A percentile compares a stretch with the other conserved stretches of the same genome.
Conservation (phyloP, 2,797 vertebrate species). For the Petrocephalus schoutedeni region DNA sequence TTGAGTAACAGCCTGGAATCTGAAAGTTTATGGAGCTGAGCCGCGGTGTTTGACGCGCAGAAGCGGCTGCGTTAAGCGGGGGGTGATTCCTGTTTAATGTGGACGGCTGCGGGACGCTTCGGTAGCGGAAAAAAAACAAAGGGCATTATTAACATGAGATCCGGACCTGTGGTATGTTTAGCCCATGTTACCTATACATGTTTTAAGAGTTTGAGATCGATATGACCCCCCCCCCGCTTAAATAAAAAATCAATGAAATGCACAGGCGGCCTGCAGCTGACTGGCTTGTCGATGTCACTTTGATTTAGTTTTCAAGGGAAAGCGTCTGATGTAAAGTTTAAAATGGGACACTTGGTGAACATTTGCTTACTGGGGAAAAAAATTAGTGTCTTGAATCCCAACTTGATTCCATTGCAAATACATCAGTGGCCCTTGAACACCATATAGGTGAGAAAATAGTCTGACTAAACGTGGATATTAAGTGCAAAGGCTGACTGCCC, state of each 20-base stretch:
- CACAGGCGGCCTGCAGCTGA: no score
- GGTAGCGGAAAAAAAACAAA: neutral
- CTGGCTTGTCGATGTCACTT: neutral
- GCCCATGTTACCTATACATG: neutral
- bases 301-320: neutral
- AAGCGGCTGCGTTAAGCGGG: neutral
- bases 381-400: no score
- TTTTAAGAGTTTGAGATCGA: neutral
- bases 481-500: no score
- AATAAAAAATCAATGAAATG: no score
- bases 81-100: neutral
- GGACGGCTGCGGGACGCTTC: neutral
- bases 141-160: neutral
- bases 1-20: neutral
- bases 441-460: no score
- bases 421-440: no score
- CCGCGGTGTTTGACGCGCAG: neutral
- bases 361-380: no score
- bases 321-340: neutral
- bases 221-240: neutral
- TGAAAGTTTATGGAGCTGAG: neutral
- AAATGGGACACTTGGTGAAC: no score
- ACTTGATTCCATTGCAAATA: no score
- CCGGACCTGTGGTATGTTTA: neutral
- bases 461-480: no score